These are phyloP conservation scores for Hedychridium roseum DNA, from an alignment of 2,888 invertebrate genomes.

Conservation along the genomic window DNA sequence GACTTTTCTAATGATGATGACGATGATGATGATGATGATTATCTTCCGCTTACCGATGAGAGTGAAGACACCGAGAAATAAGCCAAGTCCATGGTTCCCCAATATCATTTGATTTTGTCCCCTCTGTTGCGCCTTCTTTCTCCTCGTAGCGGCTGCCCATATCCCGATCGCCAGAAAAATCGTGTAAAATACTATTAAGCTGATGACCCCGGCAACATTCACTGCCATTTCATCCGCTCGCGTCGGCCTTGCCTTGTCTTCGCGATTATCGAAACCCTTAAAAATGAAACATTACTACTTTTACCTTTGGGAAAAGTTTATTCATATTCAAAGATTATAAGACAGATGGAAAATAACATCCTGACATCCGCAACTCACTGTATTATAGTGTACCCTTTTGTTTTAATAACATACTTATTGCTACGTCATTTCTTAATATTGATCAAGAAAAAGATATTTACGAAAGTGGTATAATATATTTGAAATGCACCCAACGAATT, in stretches of 20 bases:
- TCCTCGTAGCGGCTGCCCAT: slow-evolving; percentile 64
- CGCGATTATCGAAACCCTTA: neutral
- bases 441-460: no score
- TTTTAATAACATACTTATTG: no score
- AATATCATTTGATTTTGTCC: slow-evolving; percentile 74
- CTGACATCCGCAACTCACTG: no score
- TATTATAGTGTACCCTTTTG: no score
- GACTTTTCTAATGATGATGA: no score
- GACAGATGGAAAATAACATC: no score
- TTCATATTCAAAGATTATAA: no score
- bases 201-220: slow-evolving; percentile 70
- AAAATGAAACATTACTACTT: neutral
- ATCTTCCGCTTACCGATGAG: slow-evolving; percentile 69
- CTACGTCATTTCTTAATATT: no score
- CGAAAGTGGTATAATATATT: no score
- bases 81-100: slow-evolving; percentile 73
- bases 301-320: no score
- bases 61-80: slow-evolving; percentile 75
- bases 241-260: slow-evolving; percentile 13
- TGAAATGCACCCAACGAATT: no score
- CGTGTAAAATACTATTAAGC: slow-evolving; percentile 74
- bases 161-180: slow-evolving; percentile 73
- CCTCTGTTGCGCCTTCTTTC: slow-evolving; percentile 65
- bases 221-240: slow-evolving; percentile 52
- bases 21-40: no score